These are phyloP conservation scores for Ochropleura plecta DNA, from an alignment of 2,888 invertebrate genomes.

Conservation along the genomic window DNA sequence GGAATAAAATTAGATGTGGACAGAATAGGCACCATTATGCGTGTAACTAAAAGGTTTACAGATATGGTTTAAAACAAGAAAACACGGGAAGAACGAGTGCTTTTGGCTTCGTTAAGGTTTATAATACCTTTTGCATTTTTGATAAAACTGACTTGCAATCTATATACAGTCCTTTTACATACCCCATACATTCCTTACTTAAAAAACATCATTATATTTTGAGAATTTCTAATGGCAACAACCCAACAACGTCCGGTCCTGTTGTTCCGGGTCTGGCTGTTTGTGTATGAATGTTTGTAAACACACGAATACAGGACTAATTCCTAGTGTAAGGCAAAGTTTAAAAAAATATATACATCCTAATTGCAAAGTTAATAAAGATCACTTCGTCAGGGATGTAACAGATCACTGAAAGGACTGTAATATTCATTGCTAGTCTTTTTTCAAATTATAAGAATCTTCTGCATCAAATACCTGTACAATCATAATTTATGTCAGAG, in stretches of 20 bases:
- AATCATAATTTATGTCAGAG: constrained; percentile 67
- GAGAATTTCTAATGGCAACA: neutral
- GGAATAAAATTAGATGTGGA: no score
- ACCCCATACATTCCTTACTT: neutral
- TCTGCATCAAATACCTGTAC: constrained; percentile 18
- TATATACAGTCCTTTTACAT: neutral
- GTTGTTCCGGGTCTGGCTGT: no score
- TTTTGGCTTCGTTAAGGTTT: no score
- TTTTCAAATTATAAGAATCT: neutral
- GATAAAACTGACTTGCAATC: neutral
- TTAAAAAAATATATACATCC: no score
- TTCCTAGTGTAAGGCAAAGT: no score
- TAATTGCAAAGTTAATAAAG: neutral
- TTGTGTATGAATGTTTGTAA: no score
- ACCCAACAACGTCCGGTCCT: neutral
- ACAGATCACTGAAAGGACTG: neutral
- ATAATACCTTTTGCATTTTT: neutral
- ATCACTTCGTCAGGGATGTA: neutral
- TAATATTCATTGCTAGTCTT: neutral
- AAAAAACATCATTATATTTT: neutral
- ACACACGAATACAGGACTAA: no score
- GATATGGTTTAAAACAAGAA: no score
- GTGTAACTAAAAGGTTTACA: no score
- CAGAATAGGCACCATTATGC: no score
- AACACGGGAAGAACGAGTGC: no score